phyloP scores from a whole-genome alignment of 2,113 vertebrate genomes.

The Sorex araneus region DNA sequence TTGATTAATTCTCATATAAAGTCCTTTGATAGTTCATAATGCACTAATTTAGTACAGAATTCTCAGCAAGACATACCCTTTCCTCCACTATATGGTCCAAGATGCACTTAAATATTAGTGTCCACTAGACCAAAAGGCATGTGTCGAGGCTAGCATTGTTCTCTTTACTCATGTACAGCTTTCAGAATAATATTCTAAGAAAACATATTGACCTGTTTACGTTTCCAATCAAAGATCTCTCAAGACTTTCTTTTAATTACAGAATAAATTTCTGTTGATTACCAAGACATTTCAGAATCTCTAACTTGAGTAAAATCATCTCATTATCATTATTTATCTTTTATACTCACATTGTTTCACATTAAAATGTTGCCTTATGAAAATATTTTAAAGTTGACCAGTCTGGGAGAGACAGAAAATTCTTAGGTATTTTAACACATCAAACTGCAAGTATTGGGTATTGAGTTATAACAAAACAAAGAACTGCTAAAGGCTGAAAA shows the following conservation, averaged over 20 bases:
- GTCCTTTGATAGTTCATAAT: not conserved
- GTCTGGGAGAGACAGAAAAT: not conserved
- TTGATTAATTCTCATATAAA: not conserved
- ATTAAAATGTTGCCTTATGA: not conserved
- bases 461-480: not conserved
- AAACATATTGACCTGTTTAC: not conserved
- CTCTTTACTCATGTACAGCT: not conserved
- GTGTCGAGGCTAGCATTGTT: not conserved
- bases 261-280: constrained; percentile 4
- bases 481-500: not conserved
- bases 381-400: constrained; percentile 6
- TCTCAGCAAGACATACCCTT: not conserved
- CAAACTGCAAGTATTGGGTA: not conserved
- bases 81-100: not conserved
- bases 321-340: not conserved
- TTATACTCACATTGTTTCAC: not conserved
- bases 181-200: constrained; percentile 16
- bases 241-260: not conserved
- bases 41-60: not conserved
- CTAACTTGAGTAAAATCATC: not conserved
- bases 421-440: not conserved
- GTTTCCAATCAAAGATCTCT: not conserved
- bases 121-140: not conserved
- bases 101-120: not conserved
- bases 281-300: not conserved